These are phyloP conservation scores for Hypomesus transpacificus DNA, from an alignment of 2,113 vertebrate species.

Conservation along the genomic window DNA sequence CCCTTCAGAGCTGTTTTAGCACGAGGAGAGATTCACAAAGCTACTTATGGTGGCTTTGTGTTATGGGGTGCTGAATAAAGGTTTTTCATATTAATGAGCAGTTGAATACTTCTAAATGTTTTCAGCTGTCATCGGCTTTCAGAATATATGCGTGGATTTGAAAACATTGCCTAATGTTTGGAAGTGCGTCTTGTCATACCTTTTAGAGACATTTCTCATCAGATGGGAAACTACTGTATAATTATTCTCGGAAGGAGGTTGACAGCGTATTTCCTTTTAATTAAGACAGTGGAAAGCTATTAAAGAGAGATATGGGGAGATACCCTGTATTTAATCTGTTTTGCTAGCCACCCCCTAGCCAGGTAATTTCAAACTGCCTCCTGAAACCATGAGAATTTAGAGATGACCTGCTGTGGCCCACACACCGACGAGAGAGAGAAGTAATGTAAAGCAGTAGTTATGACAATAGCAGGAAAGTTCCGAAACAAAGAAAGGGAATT, in stretches of 20 bases:
- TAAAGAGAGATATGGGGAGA: constrained; percentile 19
- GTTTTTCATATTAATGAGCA: too few relatives aligned
- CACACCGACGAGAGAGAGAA: not conserved
- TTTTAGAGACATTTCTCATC: not conserved
- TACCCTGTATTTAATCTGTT: constrained; percentile 1
- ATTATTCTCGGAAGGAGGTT: constrained; percentile 5
- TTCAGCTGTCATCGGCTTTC: too few relatives aligned
- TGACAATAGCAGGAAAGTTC: not conserved
- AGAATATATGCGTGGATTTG: too few relatives aligned
- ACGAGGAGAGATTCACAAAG: too few relatives aligned
- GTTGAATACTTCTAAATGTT: too few relatives aligned
- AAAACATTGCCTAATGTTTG: too few relatives aligned
- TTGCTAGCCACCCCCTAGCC: constrained; percentile 30
- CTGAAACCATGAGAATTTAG: constrained; percentile 38
- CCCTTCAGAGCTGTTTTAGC: not conserved
- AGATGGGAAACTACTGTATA: not conserved
- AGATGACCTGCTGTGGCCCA: constrained; percentile 45
- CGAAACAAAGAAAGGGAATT: not conserved
- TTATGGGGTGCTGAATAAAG: too few relatives aligned
- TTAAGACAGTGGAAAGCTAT: constrained; percentile 20
- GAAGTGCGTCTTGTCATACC: too few relatives aligned
- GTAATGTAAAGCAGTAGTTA: not conserved
- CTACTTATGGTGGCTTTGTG: too few relatives aligned
- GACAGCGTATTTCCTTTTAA: constrained; percentile 9
- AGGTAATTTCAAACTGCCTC: constrained; percentile 42